Base-by-base conservation (phyloP, 2,797 vertebrate genomes). In the Urophycis tenuis region DNA sequence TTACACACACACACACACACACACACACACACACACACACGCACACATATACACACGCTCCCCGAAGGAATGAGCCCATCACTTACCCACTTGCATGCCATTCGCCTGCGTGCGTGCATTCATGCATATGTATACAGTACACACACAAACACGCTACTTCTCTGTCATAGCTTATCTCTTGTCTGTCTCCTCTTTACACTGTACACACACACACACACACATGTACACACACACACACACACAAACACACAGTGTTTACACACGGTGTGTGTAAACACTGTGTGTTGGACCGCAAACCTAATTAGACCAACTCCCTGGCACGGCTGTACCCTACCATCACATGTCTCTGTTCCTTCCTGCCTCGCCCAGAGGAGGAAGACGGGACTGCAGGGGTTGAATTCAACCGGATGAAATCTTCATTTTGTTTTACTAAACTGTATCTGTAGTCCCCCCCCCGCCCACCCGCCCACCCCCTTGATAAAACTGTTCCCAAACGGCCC, bases 221-320 rank as follows among this genome's bases (percentile, higher is more conserved):
- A 36, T 9, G 10, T 9, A 49, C 41, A 49, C 41, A 49, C 41
- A 49, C 41, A 69, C 64, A 30, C 64, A 69, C 64, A 69, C 64
- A 69, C 64, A 30, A 25, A 69, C 64, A 69, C 64, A 69, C 25
- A 69, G 2, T n/a, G 30, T 79, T 74, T 78, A 85, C 83, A 87
- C 77, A 86, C 77, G 73, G 75, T 77, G 74, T 74, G 30, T 79
- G 75, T 78, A 85, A 84, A 87, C 77, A 86, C 77, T 74, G 75
- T 77, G 74, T 74, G 80, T 82, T 83, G 70, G 85, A 78, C 72
- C 80, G 32, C 67, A 76, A 82, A 81, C 78, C 79, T 83, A 85
- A 90, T 90, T 87, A 88, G 81, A 88, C 79, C 45, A 77, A 77
- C 81, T 85, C 78, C 85, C 81, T 73, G 75, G 79, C 79, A 85